Base-by-base conservation (phyloP, 2,888 invertebrate species). In the Amphimallon solstitiale region DNA sequence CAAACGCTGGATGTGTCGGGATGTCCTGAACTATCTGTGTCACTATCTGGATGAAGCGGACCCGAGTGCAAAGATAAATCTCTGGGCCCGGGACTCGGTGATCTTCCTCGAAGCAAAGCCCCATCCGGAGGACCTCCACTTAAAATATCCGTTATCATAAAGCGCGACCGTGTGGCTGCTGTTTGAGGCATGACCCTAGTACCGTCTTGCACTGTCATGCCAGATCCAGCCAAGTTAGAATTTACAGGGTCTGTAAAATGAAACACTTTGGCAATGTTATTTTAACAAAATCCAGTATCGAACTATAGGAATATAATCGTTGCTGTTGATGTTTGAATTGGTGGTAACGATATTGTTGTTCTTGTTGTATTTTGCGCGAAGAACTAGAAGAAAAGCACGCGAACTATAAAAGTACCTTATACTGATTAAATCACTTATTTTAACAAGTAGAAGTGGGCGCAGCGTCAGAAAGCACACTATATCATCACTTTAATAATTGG, bases 81-180 rank as follows among this genome's bases (percentile, higher is more conserved):
- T 73, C 87, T 84, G 70, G 84, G 87, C 76, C 81, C 86, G 76
- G 78, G 86, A 83, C 78, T 86, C 73, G 80, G 87, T 78, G 79
- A 85, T 80, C 77, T 81, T 76, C 77, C 85, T 78, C 82, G 80
- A 80, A 79, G 72, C 49, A 83, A 84, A 76, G 81, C 83, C 72
- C 79, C 83, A 75, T 82, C 84, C 77, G 83, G 88, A 62, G 87
- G 88, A 85, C 73, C 71, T 56, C 87, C 87, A 59, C 89, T 89
- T 73, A 94, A 85, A 77, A 94, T 94, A 82, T 94, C 94, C 74
- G 93, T 94, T 84, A 94, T 94, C 93, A 94, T 94, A 84, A 94
- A 94, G 72, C 93, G 85, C 68, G 93, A 92, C 74, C 93, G 86
- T 84, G 88, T 80, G 86, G 88, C 76, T 69, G 80, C 78, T 71